Base-by-base conservation (phyloP, 1,140 invertebrate species). In the Drosophila sechellia region DNA sequence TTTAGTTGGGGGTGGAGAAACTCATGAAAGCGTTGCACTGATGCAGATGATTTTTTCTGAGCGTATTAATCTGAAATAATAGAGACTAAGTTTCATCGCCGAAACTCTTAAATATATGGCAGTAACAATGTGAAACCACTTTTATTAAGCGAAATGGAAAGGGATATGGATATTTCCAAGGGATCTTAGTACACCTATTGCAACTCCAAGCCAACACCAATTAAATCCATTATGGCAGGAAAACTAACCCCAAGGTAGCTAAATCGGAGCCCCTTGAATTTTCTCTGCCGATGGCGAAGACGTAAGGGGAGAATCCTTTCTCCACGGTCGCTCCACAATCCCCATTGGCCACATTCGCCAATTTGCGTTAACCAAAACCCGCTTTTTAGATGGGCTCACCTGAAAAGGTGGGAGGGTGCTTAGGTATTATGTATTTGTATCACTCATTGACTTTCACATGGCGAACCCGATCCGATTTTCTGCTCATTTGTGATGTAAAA, bases 401-500 rank as follows among this genome's bases (percentile, higher is more conserved):
- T 35, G 10, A 20, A 25, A 34, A 64, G 52, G 64, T 70, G 64
- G 50, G 54, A 42, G 59, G 59, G 59, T 40, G 17, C 15, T 39
- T 39, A 65, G 31, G 42, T 56, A 71, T 71, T 57, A 57, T 49
- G 68, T 70, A 71, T 70, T 71, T 71, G 56, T 48, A 76, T 61
- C 53, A 76, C 53, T 68, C 56, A 54, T 63, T 53, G 72, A 72
- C 74, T 79, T 83, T 83, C 79, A 79, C 79, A 73, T 70, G 61
- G 43, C 54, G 69, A 60, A 74, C 69, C 69, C 43, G 52, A 71
- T 71, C 52, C 65, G 54, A 70, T 71, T 52, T 54, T 71, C 74
- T 61, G 79, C 74, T 78, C 73, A 75, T 74, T 83, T 70, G 70
- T 78, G 61, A 58, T 83, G 34, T 58, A 79, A 75, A 79, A 84